Percentiles rank a stretch among this genome's conserved stretches.
phyloP scores from a whole-genome alignment of 2,888 invertebrate genomes.

The Hybos culiciformis region DNA sequence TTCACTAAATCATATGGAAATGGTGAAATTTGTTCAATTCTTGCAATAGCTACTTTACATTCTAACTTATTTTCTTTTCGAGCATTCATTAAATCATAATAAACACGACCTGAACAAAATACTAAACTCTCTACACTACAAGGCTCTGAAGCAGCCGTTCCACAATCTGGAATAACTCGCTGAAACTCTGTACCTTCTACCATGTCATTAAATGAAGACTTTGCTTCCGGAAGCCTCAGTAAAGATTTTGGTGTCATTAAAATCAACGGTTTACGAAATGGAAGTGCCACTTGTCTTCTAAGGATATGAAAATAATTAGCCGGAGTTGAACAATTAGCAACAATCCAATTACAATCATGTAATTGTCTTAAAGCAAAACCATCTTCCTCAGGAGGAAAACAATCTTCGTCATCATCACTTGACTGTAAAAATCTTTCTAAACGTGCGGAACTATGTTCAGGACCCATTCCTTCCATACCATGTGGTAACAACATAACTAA shows the following conservation, averaged over 20 bases:
- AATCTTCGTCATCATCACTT: slow-evolving; percentile 93
- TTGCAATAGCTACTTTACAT: slow-evolving; percentile 63
- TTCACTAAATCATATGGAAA: slow-evolving; percentile 75
- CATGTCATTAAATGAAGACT: slow-evolving; percentile 92
- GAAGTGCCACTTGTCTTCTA: slow-evolving; percentile 86
- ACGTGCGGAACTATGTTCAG: slow-evolving; percentile 52
- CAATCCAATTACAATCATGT: slow-evolving; percentile 95
- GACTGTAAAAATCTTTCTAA: slow-evolving; percentile 77
- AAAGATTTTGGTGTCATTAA: slow-evolving; percentile 96
- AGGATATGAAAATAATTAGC: slow-evolving; percentile 96
- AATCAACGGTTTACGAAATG: slow-evolving; percentile 96
- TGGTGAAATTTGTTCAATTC: slow-evolving; percentile 75
- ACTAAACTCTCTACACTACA: slow-evolving; percentile 55
- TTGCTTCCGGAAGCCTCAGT: slow-evolving; percentile 88
- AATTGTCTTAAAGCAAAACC: slow-evolving; percentile 89
- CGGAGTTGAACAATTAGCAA: slow-evolving; percentile 91
- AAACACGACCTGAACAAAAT: slow-evolving; percentile 73
- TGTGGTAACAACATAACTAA: slow-evolving; percentile 94
- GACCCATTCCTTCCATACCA: slow-evolving; percentile 98
- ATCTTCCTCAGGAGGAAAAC: slow-evolving; percentile 82
- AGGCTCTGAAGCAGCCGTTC: slow-evolving; percentile 45
- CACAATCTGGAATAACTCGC: slow-evolving; percentile 54
- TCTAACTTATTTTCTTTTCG: slow-evolving; percentile 54
- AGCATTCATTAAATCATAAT: slow-evolving; percentile 63
- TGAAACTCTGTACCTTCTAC: slow-evolving; percentile 65